phyloP scores from a whole-genome alignment of 2,888 invertebrate genomes.

The Biston betularia region DNA sequence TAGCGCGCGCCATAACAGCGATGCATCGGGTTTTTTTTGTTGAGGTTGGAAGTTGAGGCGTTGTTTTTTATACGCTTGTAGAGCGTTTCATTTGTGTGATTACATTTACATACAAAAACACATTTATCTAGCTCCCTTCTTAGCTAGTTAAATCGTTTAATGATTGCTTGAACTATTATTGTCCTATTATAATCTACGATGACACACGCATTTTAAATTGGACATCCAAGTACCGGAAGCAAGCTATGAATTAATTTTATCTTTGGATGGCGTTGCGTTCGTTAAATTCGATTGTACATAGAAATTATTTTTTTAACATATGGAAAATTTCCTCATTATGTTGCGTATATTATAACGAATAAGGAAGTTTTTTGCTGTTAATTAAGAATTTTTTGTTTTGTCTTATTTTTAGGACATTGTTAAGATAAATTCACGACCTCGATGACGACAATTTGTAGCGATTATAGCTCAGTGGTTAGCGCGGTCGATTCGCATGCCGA shows the following conservation, averaged over 20 bases:
- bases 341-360: background rate
- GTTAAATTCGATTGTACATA: constrained; percentile 9
- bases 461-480: too few species aligned
- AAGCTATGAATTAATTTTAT: constrained; percentile 25
- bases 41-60: too few species aligned
- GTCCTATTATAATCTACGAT: constrained; percentile 18
- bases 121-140: background rate
- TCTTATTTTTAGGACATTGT: background rate
- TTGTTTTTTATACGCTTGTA: too few species aligned
- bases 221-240: constrained; percentile 30
- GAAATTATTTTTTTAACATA: constrained; percentile 1
- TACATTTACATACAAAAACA: background rate
- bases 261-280: constrained; percentile 23
- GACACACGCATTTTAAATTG: constrained; percentile 24
- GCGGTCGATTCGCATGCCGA: too few species aligned
- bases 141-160: constrained; percentile 11
- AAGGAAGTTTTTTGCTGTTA: background rate
- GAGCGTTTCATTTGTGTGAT: background rate
- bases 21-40: too few species aligned
- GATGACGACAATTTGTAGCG: too few species aligned
- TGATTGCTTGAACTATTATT: constrained; percentile 13
- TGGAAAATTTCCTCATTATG: constrained; percentile 5
- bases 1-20: too few species aligned
- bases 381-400: background rate
- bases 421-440: too few species aligned